Evolutionary conservation across 2,113 vertebrate genomes (phyloP), one percentile per base, ranked within the genome.

Genomic region (Chlorocebus sabaeus): DNA sequence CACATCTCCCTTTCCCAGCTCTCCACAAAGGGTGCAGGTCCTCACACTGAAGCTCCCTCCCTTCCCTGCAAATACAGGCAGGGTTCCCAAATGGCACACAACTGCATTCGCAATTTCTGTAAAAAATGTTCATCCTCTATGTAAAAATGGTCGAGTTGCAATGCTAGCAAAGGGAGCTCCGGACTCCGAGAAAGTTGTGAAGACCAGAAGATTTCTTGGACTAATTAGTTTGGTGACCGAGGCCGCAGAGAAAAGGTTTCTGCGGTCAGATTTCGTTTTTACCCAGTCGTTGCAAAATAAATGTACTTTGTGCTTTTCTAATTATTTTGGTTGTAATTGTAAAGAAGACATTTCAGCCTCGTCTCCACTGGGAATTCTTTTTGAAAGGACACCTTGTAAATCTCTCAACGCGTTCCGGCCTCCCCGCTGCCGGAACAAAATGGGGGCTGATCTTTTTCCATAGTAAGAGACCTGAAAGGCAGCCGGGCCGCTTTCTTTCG

Each of bases 301-400:
- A 79, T 12, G 67, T 8, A 91, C 94, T 96, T 95, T 55, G 48
- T 55, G 86, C 70, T 95, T 88, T 72, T 93, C 97, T 95, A 95
- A 97, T 97, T 81, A 93, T 75, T 25, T 93, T 85, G 96, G 81
- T 95, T 97, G 88, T 95, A 93, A 95, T 88, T 84, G 93, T 95
- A 96, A 98, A 98, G 32, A 97, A 95, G 5, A 88, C 97, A 93
- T 97, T 97, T 98, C 55, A 87, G 89, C 96, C 76, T 92, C 82
- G n/a, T 89, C 81, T 97, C 98, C 97, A 45, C 52, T 93, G 98
- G 98, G 98, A 98, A 98, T 98, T 98, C 93, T 97, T 82, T 98
- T 89, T 90, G 97, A 98, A 98, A 98, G 96, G 96, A 95, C 61
- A 93, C 98, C 98, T 98, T 98, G 97, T 98, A 98, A 98, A 98